Percentiles rank a stretch among this genome's conserved stretches.
phyloP scores from a whole-genome alignment of 53 echinoderm and acorn worm species.

The Echinarachnius parma region DNA sequence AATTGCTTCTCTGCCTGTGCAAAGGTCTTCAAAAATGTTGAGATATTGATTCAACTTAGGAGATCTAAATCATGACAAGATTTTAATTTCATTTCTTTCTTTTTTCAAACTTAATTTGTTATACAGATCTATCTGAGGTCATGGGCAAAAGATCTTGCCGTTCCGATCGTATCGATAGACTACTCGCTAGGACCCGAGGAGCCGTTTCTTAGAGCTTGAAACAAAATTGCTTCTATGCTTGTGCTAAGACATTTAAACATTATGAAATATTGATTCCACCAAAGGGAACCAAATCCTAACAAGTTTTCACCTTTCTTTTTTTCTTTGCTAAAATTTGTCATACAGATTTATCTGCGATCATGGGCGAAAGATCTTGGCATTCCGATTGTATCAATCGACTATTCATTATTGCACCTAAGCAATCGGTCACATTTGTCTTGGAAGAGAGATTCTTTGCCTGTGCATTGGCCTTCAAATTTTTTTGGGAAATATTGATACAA shows the following conservation, averaged over 20 bases:
- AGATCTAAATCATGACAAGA: no score
- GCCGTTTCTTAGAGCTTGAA: slow-evolving; percentile 95
- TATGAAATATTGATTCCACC: no score
- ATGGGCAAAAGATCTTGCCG: slow-evolving; percentile 95
- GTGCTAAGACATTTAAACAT: slow-evolving; percentile 93
- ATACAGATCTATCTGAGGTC: slow-evolving; percentile 85
- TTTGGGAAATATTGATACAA: no score
- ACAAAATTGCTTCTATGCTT: slow-evolving; percentile 99
- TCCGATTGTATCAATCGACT: slow-evolving; percentile 97
- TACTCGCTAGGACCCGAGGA: slow-evolving; percentile 90
- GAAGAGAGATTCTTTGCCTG: no score
- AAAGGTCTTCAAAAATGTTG: no score
- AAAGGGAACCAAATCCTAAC: no score
- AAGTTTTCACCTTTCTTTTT: slow-evolving; percentile 1
- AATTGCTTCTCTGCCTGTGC: no score
- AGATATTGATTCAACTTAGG: no score
- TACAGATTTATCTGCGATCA: slow-evolving; percentile 82
- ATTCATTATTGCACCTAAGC: slow-evolving; percentile 88
- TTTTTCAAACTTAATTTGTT: background rate
- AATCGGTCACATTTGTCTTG: slow-evolving; percentile 92
- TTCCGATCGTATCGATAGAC: slow-evolving; percentile 96
- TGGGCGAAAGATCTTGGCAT: slow-evolving; percentile 98
- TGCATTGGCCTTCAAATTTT: no score
- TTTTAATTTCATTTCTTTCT: background rate
- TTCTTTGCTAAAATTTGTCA: background rate